phyloP scores from a whole-genome alignment of 1,140 invertebrate species.

The Pseudobourletiella spinata region DNA sequence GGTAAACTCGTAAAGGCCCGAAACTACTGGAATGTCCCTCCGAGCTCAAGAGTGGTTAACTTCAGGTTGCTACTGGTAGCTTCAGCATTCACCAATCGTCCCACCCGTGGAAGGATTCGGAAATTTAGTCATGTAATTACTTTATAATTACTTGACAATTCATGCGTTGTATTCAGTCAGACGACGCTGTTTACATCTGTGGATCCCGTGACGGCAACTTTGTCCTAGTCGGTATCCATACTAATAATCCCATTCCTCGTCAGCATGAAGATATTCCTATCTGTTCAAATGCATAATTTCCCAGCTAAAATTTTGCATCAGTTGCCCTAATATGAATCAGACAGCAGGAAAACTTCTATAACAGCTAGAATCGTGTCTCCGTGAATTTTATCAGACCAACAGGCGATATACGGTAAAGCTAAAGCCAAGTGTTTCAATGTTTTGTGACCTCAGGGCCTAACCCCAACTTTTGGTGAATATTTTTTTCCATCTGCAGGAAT shows the following conservation, averaged over 20 bases:
- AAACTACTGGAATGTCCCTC: too few relatives aligned
- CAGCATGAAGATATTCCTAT: constrained; percentile 45
- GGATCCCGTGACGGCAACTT: constrained; percentile 84
- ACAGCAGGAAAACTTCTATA: too few relatives aligned
- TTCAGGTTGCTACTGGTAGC: constrained; percentile 72
- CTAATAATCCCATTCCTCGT: constrained; percentile 76
- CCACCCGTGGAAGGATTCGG: constrained; percentile 51
- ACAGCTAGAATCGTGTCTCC: constrained; percentile 77
- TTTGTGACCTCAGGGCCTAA: too few relatives aligned
- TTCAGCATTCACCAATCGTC: constrained; percentile 62
- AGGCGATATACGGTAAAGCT: constrained; percentile 77
- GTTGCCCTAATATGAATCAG: too few relatives aligned
- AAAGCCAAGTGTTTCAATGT: too few relatives aligned
- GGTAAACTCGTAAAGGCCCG: too few relatives aligned
- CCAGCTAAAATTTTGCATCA: too few relatives aligned
- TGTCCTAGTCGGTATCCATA: constrained; percentile 69
- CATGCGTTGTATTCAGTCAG: too few relatives aligned
- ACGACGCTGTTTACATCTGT: constrained; percentile 54
- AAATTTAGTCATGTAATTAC: too few relatives aligned
- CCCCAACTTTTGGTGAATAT: too few relatives aligned
- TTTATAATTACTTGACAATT: too few relatives aligned
- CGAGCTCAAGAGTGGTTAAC: constrained; percentile 73
- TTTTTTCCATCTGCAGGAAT: too few relatives aligned
- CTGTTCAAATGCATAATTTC: constrained; percentile 37
- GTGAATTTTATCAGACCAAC: constrained; percentile 82